Percentiles rank a stretch among this genome's conserved stretches.
Conservation (phyloP, 2,797 vertebrate species). For the Sus cebifrons region DNA sequence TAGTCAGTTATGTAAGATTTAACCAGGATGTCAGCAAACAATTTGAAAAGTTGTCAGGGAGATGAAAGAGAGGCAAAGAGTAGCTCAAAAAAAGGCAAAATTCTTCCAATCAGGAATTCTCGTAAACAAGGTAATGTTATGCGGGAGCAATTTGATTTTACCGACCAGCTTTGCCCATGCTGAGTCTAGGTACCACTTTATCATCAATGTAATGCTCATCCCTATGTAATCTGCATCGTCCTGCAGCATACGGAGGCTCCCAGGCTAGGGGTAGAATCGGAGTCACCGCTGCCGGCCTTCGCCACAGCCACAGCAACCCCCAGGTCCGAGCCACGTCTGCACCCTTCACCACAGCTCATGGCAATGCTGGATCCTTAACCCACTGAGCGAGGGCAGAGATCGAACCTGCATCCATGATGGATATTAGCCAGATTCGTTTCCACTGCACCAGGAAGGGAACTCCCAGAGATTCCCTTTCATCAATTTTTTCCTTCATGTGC, state of each 20-base stretch:
- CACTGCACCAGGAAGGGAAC: too few relatives aligned
- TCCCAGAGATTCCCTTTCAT: neutral
- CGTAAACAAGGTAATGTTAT: neutral
- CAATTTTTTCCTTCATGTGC: neutral
- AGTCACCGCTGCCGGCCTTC: too few relatives aligned
- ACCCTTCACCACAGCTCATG: too few relatives aligned
- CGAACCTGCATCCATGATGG: too few relatives aligned
- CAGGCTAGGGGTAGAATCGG: too few relatives aligned
- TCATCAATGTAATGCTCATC: neutral
- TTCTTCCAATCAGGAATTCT: slow-evolving; percentile 28
- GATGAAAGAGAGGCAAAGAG: slow-evolving; percentile 16
- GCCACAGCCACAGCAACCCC: too few relatives aligned
- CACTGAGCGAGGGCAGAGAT: too few relatives aligned
- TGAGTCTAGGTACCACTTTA: neutral
- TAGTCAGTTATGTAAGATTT: slow-evolving; percentile 52
- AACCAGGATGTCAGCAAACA: slow-evolving; percentile 51
- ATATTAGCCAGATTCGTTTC: too few relatives aligned
- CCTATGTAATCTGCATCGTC: neutral
- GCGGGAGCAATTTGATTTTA: neutral
- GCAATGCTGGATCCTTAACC: too few relatives aligned
- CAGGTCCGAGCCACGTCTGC: too few relatives aligned
- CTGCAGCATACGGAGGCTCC: too few relatives aligned
- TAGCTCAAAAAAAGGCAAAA: neutral
- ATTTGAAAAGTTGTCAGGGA: slow-evolving; percentile 66
- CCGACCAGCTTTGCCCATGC: neutral